Percentiles rank a stretch among this genome's conserved stretches.
Conservation (phyloP, 2,797 vertebrate species). For the Liasis olivaceus region DNA sequence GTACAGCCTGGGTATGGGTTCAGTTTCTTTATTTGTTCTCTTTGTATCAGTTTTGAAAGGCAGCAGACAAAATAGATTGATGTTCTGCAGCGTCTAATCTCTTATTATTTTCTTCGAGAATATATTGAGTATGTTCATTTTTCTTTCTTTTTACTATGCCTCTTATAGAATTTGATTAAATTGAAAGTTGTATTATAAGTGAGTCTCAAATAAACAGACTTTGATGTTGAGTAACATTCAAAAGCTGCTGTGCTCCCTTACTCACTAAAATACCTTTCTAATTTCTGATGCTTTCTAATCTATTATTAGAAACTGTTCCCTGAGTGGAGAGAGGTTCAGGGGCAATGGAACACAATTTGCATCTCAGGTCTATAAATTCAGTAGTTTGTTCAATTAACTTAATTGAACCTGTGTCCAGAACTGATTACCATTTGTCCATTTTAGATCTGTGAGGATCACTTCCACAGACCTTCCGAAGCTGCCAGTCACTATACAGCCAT, state of each 20-base stretch:
- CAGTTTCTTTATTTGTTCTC: neutral
- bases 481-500: constrained; percentile 65
- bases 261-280: neutral
- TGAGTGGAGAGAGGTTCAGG: neutral
- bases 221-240: neutral
- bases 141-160: neutral
- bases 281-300: neutral
- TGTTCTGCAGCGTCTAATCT: constrained; percentile 9
- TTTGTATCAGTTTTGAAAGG: neutral
- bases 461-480: constrained; percentile 65
- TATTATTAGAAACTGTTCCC: neutral
- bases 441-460: constrained; percentile 71
- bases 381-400: constrained; percentile 1
- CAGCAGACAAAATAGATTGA: neutral
- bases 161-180: neutral
- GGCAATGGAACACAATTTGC: neutral
- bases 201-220: neutral
- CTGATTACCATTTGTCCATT: constrained; percentile 24
- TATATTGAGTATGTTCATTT: neutral
- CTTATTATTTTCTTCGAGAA: neutral
- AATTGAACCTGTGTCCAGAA: neutral
- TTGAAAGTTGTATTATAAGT: neutral
- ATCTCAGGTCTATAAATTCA: neutral
- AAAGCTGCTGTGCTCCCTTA: neutral
- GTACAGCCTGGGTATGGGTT: neutral